Base-by-base conservation (phyloP, 2,888 invertebrate species). In the Drosophila cognata region DNA sequence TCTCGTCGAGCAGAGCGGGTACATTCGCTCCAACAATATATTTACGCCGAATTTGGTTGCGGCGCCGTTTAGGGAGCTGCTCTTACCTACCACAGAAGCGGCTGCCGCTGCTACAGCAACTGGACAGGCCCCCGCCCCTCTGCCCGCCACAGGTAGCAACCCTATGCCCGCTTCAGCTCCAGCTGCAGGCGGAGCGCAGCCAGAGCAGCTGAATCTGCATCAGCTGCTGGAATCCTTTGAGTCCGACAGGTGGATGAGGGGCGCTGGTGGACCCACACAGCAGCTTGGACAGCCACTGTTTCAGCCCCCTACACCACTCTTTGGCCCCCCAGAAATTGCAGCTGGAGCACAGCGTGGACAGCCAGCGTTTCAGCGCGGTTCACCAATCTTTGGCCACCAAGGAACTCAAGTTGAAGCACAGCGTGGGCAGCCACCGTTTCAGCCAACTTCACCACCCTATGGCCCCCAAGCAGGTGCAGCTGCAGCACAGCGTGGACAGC, bases 1-100 rank as follows among this genome's bases (percentile, higher is more conserved):
- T 75, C 93, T 96, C 38, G 95, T 96, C 38, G 96, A 96, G 84
- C 96, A 96, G 88, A 95, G 94, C 43, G 93, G 93, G 36, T 93
- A 93, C 67, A 93, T 93, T 25, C 93, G 93, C 64, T 93, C 93
- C 1, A 93, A 93, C 65, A 93, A 93, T 60, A 84, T 90, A 50
- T 82, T 90, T 25, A 60, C 88, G 7, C 88, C 90, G 46, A 85
- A 81, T 56, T 11, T 88, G 8, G 55, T 72, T 21, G 57, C 74
- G 10, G 75, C 83, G 18, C 79, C 87, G 5, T 63, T 89, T 8
- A 74, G 79, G 10, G 82, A 86, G 6, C 53, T 66, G 25, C 25
- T 25, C 25, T 46, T 46, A 16, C 4, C 52, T 70, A 5, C 46
- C 51, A 18, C 71, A 73, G 28, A 35, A 46, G 21, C 56, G 21